Evolutionary conservation across 2,113 vertebrate genomes (phyloP).

Genomic region (Dasyprocta punctata): DNA sequence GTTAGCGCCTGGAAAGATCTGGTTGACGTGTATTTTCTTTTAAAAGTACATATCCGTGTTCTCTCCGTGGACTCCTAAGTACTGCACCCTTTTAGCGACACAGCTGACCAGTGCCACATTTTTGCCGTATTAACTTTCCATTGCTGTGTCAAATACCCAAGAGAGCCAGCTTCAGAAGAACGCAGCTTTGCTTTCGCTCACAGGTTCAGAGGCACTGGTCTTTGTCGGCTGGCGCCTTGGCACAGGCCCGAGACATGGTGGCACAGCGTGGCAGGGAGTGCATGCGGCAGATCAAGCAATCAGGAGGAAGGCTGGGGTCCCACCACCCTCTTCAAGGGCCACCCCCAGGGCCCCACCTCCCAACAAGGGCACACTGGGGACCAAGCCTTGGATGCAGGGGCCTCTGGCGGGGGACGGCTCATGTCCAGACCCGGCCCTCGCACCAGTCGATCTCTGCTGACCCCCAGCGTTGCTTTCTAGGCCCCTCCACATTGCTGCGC

Average conservation of each 20-base stretch:
- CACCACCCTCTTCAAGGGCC: too few species aligned
- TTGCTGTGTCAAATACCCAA: not conserved
- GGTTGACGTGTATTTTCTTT: not conserved
- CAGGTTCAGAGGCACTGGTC: too few species aligned
- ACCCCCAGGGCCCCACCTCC: too few species aligned
- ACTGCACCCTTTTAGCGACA: not conserved
- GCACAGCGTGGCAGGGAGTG: not conserved
- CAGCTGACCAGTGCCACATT: not conserved
- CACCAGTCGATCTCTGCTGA: not conserved
- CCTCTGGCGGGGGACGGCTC: not conserved
- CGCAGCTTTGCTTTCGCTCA: not conserved
- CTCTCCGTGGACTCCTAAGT: not conserved
- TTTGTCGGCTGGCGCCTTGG: not conserved
- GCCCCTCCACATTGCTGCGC: conserved; percentile 95
- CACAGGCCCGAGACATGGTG: not conserved
- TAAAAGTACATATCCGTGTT: not conserved
- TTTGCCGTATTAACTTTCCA: not conserved
- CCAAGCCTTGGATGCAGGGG: not conserved
- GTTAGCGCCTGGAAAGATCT: conserved; percentile 9
- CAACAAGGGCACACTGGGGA: not conserved
- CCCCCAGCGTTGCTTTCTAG: conserved; percentile 80
- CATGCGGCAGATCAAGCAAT: not conserved
- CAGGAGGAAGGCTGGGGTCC: not conserved
- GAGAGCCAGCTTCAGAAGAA: not conserved
- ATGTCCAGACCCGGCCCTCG: too few species aligned